These are phyloP conservation scores for Muscicapa adusta DNA, from an alignment of 2,113 vertebrate species.

Conservation along the genomic window DNA sequence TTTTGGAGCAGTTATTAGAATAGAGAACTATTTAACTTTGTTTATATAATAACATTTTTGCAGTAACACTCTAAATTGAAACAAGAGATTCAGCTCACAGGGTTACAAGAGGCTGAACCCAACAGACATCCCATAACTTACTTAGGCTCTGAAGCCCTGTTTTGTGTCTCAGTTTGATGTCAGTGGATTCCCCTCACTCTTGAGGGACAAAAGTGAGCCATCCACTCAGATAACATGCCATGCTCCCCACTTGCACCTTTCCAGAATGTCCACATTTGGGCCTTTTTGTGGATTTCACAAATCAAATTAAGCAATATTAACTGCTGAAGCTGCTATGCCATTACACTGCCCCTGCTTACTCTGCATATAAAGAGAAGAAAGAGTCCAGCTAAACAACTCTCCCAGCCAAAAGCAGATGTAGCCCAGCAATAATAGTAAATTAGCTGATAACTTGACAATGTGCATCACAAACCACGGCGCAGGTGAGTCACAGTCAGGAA, in stretches of 20 bases:
- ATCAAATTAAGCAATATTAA: not conserved
- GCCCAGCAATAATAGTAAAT: not conserved
- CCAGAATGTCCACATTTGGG: no score
- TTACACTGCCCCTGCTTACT: not conserved
- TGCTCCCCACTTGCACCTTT: not conserved
- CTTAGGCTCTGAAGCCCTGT: not conserved
- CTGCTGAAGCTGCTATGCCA: not conserved
- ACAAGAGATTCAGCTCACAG: not conserved
- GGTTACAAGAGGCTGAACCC: not conserved
- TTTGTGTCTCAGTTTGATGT: not conserved
- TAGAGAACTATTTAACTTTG: not conserved
- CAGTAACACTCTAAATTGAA: not conserved
- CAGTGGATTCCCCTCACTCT: not conserved
- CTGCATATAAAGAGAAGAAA: not conserved
- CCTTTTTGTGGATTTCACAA: not conserved
- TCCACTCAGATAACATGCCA: not conserved
- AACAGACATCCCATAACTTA: rapidly evolving
- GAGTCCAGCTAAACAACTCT: not conserved
- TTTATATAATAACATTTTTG: not conserved
- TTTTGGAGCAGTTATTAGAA: not conserved
- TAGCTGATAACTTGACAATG: not conserved
- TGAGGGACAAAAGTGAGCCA: not conserved
- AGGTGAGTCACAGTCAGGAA: not conserved
- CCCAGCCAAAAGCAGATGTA: not conserved
- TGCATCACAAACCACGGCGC: not conserved